Evolutionary conservation across 1,140 invertebrate species (phyloP), one percentile per base, ranked within the genome.

Genomic region (Bombus difficillimus): DNA sequence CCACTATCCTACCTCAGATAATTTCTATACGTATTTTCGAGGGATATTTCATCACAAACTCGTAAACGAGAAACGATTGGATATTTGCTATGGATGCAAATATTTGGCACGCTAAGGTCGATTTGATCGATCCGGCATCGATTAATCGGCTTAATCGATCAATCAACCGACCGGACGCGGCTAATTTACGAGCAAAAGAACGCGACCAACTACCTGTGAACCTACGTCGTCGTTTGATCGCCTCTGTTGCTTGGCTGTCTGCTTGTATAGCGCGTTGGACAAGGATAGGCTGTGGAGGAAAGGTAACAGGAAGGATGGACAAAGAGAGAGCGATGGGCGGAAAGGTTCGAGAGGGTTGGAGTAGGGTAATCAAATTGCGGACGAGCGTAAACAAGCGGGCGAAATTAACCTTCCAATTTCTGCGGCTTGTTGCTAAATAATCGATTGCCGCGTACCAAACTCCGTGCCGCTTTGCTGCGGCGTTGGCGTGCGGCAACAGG

Each of bases 361-460:
- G 75, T 69, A 72, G 62, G 81, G 85, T 91, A 91, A 94, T 92
- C 89, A 93, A 93, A 93, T 92, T 91, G 92, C 89, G 89, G 87
- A 91, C 86, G 92, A 93, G 92, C 91, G 92, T 92, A 93, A 93
- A 92, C 92, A 92, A 93, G 88, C 92, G 92, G 91, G 88, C 89
- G 90, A 93, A 94, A 93, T 94, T 94, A 93, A 93, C 93, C 92
- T 92, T 91, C 92, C 93, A 93, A 94, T 94, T 94, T 93, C 92
- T 93, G 92, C 92, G 92, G 92, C 92, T 93, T 93, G 93, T 93
- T 92, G 92, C 93, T 92, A 93, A 94, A 93, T 94, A 94, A 94
- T 94, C 94, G 94, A 94, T 94, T 90, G 93, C 91, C 92, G 90
- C 88, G 89, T 82, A 81, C 82, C 89, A 83, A 92, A 92, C 87